Percentiles rank a stretch among this genome's conserved stretches.
These are phyloP conservation scores for Caradrina kadenii DNA, from an alignment of 2,888 invertebrate species.

Conservation along the genomic window DNA sequence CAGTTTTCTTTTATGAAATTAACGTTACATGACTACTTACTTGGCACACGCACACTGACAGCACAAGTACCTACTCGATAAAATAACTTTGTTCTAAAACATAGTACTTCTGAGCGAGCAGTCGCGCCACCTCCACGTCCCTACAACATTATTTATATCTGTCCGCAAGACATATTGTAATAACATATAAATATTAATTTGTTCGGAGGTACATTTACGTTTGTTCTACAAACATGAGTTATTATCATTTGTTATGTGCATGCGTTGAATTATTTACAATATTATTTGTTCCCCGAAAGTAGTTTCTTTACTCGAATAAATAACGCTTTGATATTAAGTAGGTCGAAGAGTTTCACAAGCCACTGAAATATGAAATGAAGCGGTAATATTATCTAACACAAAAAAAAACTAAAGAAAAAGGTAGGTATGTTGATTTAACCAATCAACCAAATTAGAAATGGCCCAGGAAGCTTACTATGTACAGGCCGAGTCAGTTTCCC, in stretches of 20 bases:
- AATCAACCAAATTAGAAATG: background rate
- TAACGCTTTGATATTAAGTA: background rate
- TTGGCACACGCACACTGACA: no score
- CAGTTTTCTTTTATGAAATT: no score
- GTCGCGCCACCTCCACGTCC: constrained; percentile 1
- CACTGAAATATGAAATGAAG: background rate
- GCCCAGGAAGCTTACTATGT: background rate
- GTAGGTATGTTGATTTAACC: background rate
- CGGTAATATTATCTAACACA: background rate
- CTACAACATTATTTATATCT: constrained; percentile 30
- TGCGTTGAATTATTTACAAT: constrained; percentile 70
- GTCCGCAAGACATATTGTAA: constrained; percentile 53
- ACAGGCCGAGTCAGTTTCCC: background rate
- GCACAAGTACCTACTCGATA: no score
- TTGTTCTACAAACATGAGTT: constrained; percentile 59
- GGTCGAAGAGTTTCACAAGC: background rate
- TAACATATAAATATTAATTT: constrained; percentile 64
- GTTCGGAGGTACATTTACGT: constrained; percentile 58
- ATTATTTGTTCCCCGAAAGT: constrained; percentile 34
- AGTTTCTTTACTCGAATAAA: constrained; percentile 19
- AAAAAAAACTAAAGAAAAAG: background rate
- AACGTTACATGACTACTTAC: no score
- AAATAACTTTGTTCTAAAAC: background rate
- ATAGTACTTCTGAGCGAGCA: constrained; percentile 3
- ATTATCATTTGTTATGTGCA: constrained; percentile 71